Evolutionary conservation across 2,888 invertebrate species (phyloP), one percentile per base, ranked within the genome.

Genomic region (Pogonocherus hispidulus): DNA sequence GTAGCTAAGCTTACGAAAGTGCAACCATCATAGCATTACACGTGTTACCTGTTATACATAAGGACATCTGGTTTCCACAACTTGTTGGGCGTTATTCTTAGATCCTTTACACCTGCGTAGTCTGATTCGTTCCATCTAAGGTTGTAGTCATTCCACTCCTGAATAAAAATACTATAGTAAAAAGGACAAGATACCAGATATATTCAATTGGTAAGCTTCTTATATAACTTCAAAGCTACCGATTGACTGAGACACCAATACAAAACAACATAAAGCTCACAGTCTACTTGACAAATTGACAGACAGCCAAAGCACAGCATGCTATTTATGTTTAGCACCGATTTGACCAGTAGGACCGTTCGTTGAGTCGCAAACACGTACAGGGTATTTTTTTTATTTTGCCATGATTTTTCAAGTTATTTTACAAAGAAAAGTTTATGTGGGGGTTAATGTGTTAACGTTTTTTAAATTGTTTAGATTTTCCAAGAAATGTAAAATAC

Each of bases 101-200:
- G 91, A 85, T 95, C 96, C 86, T 94, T 95, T 64, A 99, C 95
- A 63, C 94, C 94, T 41, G 97, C 98, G 84, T 95, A 98, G 82
- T 98, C 97, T 69, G 93, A 91, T 84, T 95, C 94, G 86, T 98
- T 97, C 99, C 99, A 99, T 82, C 93, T 90, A 80, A 99, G 90
- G 87, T 98, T 98, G 89, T 96, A 96, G 87, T 98, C 99, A 84
- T 93, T 95, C 99, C 99, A 99, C 89, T 96, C 96, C 98, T 98
- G 47, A 11, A 47, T 27, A 59, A 32, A 59, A 59, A 18, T n/a
- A 20, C 20, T 27, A 47, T 59, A 59, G 47, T 59, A 59, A 59
- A 47, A 47, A 16, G 19, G 27, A 44, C 9, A 59, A n/a, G 11
- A n/a, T 32, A 19, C 23, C 11, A 35, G 4, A 44, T 9, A 16